These are phyloP conservation scores for Galagoides demidoff DNA, from an alignment of 2,797 vertebrate species.

Conservation along the genomic window DNA sequence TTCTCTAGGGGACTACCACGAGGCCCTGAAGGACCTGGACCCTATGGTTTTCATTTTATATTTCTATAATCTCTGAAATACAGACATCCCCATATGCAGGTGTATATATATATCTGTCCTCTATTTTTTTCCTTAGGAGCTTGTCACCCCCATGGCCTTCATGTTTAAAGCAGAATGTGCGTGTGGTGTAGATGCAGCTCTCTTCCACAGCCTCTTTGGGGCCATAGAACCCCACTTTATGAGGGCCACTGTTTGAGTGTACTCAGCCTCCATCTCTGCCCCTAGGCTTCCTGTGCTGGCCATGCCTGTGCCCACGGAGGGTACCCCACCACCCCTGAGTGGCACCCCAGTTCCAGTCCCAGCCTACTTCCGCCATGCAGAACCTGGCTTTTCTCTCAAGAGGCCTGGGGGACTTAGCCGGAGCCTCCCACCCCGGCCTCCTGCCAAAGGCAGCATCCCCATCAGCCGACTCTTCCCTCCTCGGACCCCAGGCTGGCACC, in stretches of 20 bases:
- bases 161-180: not conserved
- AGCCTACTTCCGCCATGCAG: slow-evolving; percentile 90
- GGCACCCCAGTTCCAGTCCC: slow-evolving; percentile 90
- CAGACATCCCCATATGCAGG: not conserved
- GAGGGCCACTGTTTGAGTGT: not conserved
- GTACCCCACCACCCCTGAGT: slow-evolving; percentile 77
- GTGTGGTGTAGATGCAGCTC: not conserved
- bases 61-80: not conserved
- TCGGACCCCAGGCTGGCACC: slow-evolving; percentile 88
- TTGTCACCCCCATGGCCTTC: not conserved
- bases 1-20: not conserved
- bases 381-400: slow-evolving; percentile 93
- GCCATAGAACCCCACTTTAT: not conserved
- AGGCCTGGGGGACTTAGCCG: slow-evolving; percentile 87
- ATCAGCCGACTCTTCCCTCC: slow-evolving; percentile 91
- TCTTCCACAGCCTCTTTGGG: not conserved
- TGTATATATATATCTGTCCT: not conserved
- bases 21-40: not conserved
- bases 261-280: not conserved
- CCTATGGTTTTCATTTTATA: not conserved
- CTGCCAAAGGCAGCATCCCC: slow-evolving; percentile 89
- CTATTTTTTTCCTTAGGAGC: slow-evolving; percentile 39
- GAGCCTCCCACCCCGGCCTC: slow-evolving; percentile 91
- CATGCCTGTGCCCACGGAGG: slow-evolving; percentile 90
- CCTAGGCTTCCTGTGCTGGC: not conserved